Evolutionary conservation across 2,113 vertebrate species (phyloP).

Genomic region (Nymphicus hollandicus): DNA sequence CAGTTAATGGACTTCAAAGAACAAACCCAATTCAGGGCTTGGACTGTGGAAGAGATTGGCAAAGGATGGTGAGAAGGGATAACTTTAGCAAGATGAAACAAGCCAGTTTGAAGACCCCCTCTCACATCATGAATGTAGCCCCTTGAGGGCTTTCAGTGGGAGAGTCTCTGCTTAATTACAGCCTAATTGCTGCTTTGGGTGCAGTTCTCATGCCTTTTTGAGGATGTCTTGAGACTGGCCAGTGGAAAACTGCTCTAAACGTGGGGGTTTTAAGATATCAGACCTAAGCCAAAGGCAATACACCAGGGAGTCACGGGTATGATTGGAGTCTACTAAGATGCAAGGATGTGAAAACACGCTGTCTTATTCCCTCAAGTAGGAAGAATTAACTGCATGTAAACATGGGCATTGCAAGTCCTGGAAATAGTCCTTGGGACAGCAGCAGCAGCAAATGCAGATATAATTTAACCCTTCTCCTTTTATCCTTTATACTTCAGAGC

Average conservation of each 20-base stretch:
- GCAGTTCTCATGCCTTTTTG: background rate
- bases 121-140: background rate
- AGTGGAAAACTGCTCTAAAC: background rate
- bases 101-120: background rate
- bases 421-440: background rate
- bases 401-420: background rate
- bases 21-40: rapidly evolving
- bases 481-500: background rate
- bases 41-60: background rate
- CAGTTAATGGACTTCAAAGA: background rate
- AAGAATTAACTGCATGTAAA: background rate
- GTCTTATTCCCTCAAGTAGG: background rate
- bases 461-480: background rate
- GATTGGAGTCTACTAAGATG: background rate
- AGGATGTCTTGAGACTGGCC: background rate
- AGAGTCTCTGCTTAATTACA: background rate
- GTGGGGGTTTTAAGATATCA: background rate
- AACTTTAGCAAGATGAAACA: background rate
- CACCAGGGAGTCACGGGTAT: background rate
- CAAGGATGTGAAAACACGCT: background rate
- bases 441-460: background rate
- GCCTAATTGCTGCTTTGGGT: background rate
- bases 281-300: background rate
- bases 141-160: background rate
- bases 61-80: background rate